A percentile compares a stretch with the other conserved stretches of the same genome.
phyloP scores from a whole-genome alignment of 1,140 invertebrate genomes.

The Drosophila sechellia region DNA sequence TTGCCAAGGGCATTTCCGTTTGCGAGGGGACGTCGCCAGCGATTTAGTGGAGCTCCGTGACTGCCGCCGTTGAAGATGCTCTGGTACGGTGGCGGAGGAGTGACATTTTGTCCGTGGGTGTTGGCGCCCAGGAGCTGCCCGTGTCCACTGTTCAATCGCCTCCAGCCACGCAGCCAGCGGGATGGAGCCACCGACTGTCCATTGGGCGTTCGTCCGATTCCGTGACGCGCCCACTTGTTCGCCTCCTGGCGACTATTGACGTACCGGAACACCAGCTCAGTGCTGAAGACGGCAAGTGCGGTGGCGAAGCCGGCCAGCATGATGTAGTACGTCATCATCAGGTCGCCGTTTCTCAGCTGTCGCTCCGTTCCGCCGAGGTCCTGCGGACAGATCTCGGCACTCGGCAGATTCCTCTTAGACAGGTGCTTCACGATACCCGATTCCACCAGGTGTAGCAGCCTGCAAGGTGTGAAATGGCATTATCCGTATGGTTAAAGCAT shows the following conservation, averaged over 20 bases:
- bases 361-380: conserved; percentile 92
- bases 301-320: conserved; percentile 87
- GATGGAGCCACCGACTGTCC: conserved; percentile 60
- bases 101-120: conserved; percentile 48
- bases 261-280: conserved; percentile 86
- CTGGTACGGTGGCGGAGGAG: conserved; percentile 86
- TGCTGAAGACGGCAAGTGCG: conserved; percentile 87
- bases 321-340: conserved; percentile 88
- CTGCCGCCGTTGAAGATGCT: conserved; percentile 66
- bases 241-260: conserved; percentile 68
- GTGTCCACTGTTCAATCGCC: conserved; percentile 41
- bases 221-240: conserved; percentile 71
- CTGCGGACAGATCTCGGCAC: conserved; percentile 90
- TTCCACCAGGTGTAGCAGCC: conserved; percentile 88
- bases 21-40: conserved; percentile 84
- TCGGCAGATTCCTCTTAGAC: conserved; percentile 87
- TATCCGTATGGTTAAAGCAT: neutral
- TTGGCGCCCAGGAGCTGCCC: conserved; percentile 56
- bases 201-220: conserved; percentile 65
- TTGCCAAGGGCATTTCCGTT: conserved; percentile 33
- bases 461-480: conserved; percentile 79
- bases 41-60: conserved; percentile 22
- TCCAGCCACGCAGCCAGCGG: conserved; percentile 57
- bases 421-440: conserved; percentile 90
- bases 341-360: conserved; percentile 88